Conservation (phyloP, 2,797 vertebrate species). For the Brachyrhaphis roseni region DNA sequence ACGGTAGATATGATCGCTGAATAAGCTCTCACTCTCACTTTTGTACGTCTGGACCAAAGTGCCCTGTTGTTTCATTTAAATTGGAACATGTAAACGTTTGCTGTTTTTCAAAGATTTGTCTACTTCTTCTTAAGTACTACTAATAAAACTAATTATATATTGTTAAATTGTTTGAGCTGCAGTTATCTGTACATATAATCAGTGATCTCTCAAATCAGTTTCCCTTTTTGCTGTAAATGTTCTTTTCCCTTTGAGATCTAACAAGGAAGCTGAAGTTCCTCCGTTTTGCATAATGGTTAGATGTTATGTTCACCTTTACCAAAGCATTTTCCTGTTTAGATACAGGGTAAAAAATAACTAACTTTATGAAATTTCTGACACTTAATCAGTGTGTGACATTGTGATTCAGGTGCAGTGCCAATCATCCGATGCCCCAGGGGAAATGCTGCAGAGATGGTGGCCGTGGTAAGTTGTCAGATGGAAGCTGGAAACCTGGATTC, state of each 20-base stretch:
- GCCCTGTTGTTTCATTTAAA: neutral
- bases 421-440: constrained; percentile 97
- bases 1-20: too few species aligned
- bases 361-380: neutral
- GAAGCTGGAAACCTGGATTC: neutral
- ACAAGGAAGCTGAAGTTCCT: neutral
- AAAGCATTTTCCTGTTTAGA: neutral
- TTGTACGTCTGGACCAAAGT: too few species aligned
- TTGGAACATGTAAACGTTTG: neutral
- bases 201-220: neutral
- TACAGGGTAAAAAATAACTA: neutral
- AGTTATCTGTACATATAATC: neutral
- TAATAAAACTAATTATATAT: neutral
- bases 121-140: neutral
- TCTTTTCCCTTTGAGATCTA: neutral
- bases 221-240: neutral
- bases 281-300: neutral
- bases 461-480: constrained; percentile 85
- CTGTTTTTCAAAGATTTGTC: neutral
- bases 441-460: constrained; percentile 98
- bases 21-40: too few species aligned
- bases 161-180: neutral
- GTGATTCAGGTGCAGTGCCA: constrained; percentile 89
- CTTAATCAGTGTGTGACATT: neutral
- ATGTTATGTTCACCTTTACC: neutral